Percentiles rank a stretch among this genome's conserved stretches.
phyloP scores from a whole-genome alignment of 2,113 vertebrate species.

The Hippoglossus stenolepis region DNA sequence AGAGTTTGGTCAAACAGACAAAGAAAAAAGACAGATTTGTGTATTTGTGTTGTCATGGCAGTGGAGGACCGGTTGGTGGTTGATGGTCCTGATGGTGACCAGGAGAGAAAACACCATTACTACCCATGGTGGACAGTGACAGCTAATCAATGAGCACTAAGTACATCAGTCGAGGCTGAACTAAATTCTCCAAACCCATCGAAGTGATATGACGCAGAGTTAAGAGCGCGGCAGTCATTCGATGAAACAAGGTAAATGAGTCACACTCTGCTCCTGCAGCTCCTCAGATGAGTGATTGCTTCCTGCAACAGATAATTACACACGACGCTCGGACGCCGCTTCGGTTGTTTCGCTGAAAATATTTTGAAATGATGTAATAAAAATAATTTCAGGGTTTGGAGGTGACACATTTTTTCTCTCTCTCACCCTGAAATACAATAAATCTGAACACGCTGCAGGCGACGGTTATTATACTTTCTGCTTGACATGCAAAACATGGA shows the following conservation, averaged over 20 bases:
- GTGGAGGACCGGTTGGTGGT: neutral
- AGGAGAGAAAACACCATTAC: neutral
- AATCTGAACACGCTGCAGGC: neutral
- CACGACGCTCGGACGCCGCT: neutral
- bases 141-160: too few relatives aligned
- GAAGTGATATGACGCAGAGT: too few relatives aligned
- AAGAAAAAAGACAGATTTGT: too few relatives aligned
- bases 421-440: neutral
- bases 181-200: too few relatives aligned
- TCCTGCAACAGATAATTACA: constrained; percentile 21
- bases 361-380: constrained; percentile 10
- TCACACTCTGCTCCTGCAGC: neutral
- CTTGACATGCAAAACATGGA: neutral
- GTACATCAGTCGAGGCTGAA: too few relatives aligned
- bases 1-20: too few relatives aligned
- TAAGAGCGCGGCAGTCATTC: too few relatives aligned
- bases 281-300: neutral
- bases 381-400: neutral
- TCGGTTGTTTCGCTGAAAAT: neutral
- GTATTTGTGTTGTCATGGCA: neutral
- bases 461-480: neutral
- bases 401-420: neutral
- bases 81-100: neutral
- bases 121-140: too few relatives aligned
- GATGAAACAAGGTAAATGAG: too few relatives aligned